Evolutionary conservation across 2,888 invertebrate species (phyloP).

Genomic region (Agriotes lineatus): DNA sequence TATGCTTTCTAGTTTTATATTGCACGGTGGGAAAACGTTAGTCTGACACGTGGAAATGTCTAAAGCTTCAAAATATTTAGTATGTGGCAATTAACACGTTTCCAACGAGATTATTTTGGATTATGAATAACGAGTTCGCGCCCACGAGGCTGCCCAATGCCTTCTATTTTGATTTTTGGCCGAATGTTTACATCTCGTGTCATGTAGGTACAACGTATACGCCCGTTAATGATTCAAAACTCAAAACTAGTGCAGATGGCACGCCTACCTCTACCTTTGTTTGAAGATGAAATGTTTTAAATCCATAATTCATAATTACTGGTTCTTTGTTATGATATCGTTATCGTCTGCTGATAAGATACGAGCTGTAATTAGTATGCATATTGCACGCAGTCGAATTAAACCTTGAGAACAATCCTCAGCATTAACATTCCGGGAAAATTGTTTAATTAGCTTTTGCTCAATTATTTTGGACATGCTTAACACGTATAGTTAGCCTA

Average conservation of each 20-base stretch:
- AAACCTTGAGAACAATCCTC: neutral
- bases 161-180: conserved; percentile 16
- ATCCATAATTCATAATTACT: neutral
- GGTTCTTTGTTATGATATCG: neutral
- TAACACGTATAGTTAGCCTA: too few species aligned
- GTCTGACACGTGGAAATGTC: too few species aligned
- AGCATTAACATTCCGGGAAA: neutral
- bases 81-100: too few species aligned
- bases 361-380: conserved; percentile 1
- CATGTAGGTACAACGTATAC: neutral
- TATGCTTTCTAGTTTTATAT: too few species aligned
- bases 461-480: too few species aligned
- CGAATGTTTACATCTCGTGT: conserved; percentile 12
- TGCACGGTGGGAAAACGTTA: too few species aligned
- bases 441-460: neutral
- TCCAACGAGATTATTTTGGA: conserved; percentile 5
- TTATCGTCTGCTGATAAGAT: conserved; percentile 1
- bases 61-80: too few species aligned
- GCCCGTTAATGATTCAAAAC: conserved; percentile 10
- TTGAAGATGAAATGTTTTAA: neutral
- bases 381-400: neutral
- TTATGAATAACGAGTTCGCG: conserved; percentile 9
- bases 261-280: conserved; percentile 1
- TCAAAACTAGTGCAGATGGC: neutral
- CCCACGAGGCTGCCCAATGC: conserved; percentile 4